Base-by-base conservation (phyloP, 1,140 invertebrate species). In the Trichonephila clavipes region DNA sequence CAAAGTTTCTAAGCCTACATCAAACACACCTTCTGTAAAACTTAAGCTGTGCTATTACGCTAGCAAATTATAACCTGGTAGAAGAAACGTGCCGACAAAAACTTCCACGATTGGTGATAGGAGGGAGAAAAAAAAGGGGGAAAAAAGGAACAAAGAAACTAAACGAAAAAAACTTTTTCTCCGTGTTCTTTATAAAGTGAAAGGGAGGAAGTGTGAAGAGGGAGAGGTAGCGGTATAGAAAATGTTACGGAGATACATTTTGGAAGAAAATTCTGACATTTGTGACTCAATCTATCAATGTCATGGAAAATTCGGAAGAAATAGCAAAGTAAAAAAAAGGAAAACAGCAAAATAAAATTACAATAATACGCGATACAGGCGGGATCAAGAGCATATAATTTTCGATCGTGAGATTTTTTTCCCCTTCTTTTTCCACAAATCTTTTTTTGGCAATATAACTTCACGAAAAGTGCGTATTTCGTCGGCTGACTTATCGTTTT, bases 271-370 rank as follows among this genome's bases (percentile, higher is more conserved):
- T 85, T 83, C 81, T 91, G 90, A 91, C 90, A 66, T 91, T 91
- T 91, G 59, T 66, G 90, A 83, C 69, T 91, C 90, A 91, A 91
- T 91, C 90, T 91, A 85, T 91, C 90, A 91, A 83, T 91, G 90
- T 91, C 90, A 91, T 51, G n/a, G 66, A 40, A 91, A 91, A 83
- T 24, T 83, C 58, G 28, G 51, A 89, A 89, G 34, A 89, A 77
- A 18, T 59, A 14, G 86, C 6, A 16, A 28, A 62, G 5, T 77
- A 69, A 89, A 58, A 72, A 89, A 72, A 72, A 69, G 19, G 21
- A 88, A 82, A 82, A 28, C 19, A 12, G 44, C 16, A 81, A 91
- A 91, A 91, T 91, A 91, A 91, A 91, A 91, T 91, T 85, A 91
- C 81, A 91, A 91, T 90, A 81, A 82, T 82, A 90, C 69, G 44